phyloP scores from a whole-genome alignment of 1,140 invertebrate genomes.

The Drosophila arawakana region DNA sequence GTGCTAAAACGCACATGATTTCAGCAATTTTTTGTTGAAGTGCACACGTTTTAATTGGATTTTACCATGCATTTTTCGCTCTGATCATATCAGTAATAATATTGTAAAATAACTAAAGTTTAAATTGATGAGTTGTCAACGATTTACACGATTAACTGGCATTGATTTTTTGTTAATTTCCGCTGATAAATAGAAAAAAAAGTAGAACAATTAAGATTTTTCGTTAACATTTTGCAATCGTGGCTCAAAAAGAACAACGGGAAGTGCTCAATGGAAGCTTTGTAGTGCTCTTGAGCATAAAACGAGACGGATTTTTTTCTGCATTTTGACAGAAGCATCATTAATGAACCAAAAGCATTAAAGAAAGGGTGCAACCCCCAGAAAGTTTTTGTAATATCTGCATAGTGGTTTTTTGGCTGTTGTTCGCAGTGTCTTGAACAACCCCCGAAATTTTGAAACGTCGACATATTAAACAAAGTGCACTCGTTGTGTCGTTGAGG shows the following conservation, averaged over 20 bases:
- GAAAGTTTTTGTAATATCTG: slow-evolving; percentile 28
- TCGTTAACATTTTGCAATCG: too few relatives aligned
- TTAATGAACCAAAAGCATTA: slow-evolving; percentile 30
- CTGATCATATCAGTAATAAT: background rate
- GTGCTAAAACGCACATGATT: slow-evolving; percentile 31
- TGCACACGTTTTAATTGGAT: slow-evolving; percentile 60
- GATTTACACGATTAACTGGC: background rate
- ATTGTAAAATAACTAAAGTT: background rate
- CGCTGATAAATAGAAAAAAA: background rate
- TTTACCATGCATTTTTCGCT: slow-evolving; percentile 20
- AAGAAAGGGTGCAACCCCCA: slow-evolving; percentile 43
- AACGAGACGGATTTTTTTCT: slow-evolving; percentile 37
- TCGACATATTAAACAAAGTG: slow-evolving; percentile 44
- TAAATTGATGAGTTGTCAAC: background rate
- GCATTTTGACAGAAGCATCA: slow-evolving; percentile 46
- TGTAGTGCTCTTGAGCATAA: slow-evolving; percentile 41
- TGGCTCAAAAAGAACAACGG: slow-evolving; percentile 40
- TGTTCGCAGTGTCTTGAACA: slow-evolving; percentile 14
- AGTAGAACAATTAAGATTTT: too few relatives aligned
- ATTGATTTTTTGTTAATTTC: too few relatives aligned
- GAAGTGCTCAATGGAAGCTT: slow-evolving; percentile 21
- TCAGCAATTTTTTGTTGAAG: slow-evolving; percentile 56
- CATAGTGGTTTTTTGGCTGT: slow-evolving; percentile 20
- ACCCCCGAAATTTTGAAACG: slow-evolving; percentile 32
- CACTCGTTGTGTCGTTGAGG: slow-evolving; percentile 40